Evolutionary conservation across 2,113 vertebrate species (phyloP).

Genomic region (Xenopus laevis): DNA sequence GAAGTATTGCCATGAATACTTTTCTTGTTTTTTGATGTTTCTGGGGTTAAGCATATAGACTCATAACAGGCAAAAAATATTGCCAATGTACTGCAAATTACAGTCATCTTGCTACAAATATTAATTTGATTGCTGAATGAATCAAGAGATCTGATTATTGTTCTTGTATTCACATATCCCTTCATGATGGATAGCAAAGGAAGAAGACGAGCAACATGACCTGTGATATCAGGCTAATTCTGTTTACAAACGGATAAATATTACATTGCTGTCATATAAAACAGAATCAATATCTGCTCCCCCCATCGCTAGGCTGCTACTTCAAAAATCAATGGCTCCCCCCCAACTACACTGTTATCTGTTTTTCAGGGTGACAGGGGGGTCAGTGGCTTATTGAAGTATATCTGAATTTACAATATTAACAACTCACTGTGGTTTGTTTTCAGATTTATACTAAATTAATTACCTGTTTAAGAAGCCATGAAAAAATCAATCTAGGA

Average conservation of each 20-base stretch:
- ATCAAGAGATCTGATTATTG: background rate
- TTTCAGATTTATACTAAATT: slow-evolving; percentile 67
- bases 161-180: background rate
- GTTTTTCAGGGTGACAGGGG: slow-evolving; percentile 63
- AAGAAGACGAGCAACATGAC: slow-evolving; percentile 53
- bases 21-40: too few relatives aligned
- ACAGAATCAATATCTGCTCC: slow-evolving; percentile 69
- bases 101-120: too few relatives aligned
- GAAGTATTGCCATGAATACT: too few relatives aligned
- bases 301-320: slow-evolving; percentile 64
- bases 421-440: slow-evolving; percentile 65
- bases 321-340: slow-evolving; percentile 63
- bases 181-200: background rate
- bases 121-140: background rate
- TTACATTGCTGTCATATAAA: slow-evolving; percentile 69
- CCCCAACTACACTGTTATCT: slow-evolving; percentile 59
- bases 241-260: slow-evolving; percentile 81
- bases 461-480: slow-evolving; percentile 74
- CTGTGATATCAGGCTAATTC: slow-evolving; percentile 75
- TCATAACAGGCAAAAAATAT: too few relatives aligned
- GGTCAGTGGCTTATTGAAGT: slow-evolving; percentile 68
- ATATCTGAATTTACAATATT: slow-evolving; percentile 74
- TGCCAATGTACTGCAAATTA: too few relatives aligned
- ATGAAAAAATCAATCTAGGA: slow-evolving; percentile 71
- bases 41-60: too few relatives aligned